Evolutionary conservation across 2,113 vertebrate genomes (phyloP).

Genomic region (Pollachius pollachius): DNA sequence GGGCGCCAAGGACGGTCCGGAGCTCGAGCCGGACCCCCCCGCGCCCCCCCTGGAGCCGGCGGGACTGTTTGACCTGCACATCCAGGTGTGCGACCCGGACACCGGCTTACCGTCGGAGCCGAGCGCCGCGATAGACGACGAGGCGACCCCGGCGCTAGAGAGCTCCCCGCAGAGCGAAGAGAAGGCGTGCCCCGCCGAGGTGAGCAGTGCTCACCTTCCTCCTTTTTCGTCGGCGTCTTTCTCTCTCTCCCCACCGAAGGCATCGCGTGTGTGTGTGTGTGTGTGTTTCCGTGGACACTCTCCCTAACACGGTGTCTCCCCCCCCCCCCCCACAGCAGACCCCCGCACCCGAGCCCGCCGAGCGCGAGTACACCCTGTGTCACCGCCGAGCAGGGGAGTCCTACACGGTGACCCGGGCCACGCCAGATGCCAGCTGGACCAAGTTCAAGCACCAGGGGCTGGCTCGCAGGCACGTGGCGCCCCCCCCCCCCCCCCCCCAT

Average conservation of each 20-base stretch:
- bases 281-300: background rate
- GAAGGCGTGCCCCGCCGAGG: constrained; percentile 23
- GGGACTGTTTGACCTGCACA: background rate
- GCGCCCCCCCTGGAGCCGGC: background rate
- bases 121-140: background rate
- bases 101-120: background rate
- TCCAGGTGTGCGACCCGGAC: background rate
- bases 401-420: constrained; percentile 79
- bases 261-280: background rate
- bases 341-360: background rate
- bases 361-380: constrained; percentile 78
- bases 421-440: constrained; percentile 75
- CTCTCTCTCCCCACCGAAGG: no score
- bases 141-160: constrained; percentile 12
- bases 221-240: background rate
- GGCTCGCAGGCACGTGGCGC: constrained; percentile 76
- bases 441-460: constrained; percentile 77
- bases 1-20: background rate
- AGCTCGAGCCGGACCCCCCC: constrained; percentile 1
- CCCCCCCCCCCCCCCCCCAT: background rate
- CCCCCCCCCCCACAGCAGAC: constrained; percentile 49
- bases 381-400: constrained; percentile 74
- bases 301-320: constrained; percentile 9
- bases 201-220: constrained; percentile 6
- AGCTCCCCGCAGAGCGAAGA: constrained; percentile 25